A percentile compares a stretch with the other conserved stretches of the same genome.
phyloP scores from a whole-genome alignment of 2,888 invertebrate species.

The Leucoptera coffeella region DNA sequence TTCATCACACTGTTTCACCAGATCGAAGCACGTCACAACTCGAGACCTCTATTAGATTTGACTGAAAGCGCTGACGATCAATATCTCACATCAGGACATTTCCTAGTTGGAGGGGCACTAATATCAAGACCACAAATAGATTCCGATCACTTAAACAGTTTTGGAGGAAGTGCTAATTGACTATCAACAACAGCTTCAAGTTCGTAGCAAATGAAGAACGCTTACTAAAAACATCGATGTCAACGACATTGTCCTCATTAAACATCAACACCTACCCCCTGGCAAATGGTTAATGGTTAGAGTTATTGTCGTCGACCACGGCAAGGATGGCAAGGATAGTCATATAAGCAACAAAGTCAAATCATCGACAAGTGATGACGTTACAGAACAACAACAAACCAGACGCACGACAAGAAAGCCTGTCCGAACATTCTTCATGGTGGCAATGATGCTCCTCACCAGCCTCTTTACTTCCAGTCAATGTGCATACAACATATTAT shows the following conservation, averaged over 20 bases:
- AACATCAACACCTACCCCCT: neutral
- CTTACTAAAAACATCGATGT: neutral
- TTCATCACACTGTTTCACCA: slow-evolving; percentile 1
- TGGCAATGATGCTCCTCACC: neutral
- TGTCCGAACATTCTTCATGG: neutral
- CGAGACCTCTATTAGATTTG: slow-evolving; percentile 1
- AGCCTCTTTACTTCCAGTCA: neutral
- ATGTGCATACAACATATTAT: neutral
- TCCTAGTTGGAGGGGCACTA: slow-evolving; percentile 1
- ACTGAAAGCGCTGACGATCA: slow-evolving; percentile 1
- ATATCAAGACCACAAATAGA: neutral
- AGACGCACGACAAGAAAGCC: neutral
- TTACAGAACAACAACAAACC: neutral
- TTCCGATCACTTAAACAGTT: neutral
- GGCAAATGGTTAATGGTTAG: neutral
- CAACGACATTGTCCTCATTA: neutral
- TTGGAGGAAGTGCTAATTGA: no score
- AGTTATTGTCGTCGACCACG: neutral
- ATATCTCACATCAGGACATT: slow-evolving; percentile 2
- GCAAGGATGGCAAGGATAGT: neutral
- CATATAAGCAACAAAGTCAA: neutral
- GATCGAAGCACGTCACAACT: slow-evolving; percentile 3
- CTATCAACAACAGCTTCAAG: neutral
- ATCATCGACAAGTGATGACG: neutral
- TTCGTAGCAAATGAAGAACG: neutral